Percentiles rank a stretch among this genome's conserved stretches.
Conservation (phyloP, 2,113 vertebrate genomes). For the Heterotis niloticus region DNA sequence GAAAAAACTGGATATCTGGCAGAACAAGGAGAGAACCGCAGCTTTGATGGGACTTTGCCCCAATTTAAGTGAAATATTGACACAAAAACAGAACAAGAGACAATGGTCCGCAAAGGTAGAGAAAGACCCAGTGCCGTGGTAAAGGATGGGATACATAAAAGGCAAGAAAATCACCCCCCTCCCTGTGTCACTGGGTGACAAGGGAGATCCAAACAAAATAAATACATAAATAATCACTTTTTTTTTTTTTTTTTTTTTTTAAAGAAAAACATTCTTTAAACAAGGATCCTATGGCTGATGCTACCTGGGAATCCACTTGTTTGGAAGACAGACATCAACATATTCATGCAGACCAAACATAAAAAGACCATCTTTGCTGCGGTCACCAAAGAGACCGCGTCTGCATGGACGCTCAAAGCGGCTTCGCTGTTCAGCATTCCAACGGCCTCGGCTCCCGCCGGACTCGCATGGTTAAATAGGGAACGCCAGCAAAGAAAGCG, state of each 20-base stretch:
- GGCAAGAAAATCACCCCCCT: background rate
- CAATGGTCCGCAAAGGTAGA: background rate
- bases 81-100: background rate
- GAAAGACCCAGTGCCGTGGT: background rate
- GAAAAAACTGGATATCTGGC: background rate
- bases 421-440: conserved; percentile 51
- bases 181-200: background rate
- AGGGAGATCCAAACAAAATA: background rate
- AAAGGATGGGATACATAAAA: background rate
- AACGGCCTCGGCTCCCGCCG: conserved; percentile 43
- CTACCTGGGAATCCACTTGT: conserved; percentile 58
- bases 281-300: conserved; percentile 39
- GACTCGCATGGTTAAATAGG: conserved; percentile 23
- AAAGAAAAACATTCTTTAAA: conserved; percentile 12
- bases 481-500: background rate
- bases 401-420: conserved; percentile 35
- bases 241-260: no score
- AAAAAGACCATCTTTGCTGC: conserved; percentile 43
- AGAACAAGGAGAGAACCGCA: background rate
- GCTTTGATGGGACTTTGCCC: background rate
- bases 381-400: conserved; percentile 38
- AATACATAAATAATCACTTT: no score
- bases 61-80: background rate
- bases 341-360: conserved; percentile 46
- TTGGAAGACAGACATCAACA: conserved; percentile 51